phyloP scores from a whole-genome alignment of 2,113 vertebrate genomes.

The Paramormyrops kingsleyae region DNA sequence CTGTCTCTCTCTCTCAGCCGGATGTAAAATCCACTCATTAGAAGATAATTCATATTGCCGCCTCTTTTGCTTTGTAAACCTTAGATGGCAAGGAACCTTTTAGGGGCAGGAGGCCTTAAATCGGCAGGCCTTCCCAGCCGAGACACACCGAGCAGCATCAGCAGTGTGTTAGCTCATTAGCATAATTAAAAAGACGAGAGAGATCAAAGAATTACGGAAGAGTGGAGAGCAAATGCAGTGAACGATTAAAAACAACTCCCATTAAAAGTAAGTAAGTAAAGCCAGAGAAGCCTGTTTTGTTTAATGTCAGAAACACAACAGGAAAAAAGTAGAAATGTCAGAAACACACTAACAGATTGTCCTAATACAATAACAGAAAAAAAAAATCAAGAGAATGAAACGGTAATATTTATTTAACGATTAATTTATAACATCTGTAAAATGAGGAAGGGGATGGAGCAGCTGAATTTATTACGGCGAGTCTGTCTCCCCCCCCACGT shows the following conservation, averaged over 20 bases:
- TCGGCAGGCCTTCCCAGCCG: background rate
- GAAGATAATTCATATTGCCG: background rate
- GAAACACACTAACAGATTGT: slow-evolving; percentile 25
- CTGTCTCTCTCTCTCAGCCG: background rate
- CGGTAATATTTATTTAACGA: slow-evolving; percentile 3
- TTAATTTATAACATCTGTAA: slow-evolving; percentile 4
- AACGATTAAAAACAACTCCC: slow-evolving; percentile 6
- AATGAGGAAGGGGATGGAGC: background rate
- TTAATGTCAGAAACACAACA: slow-evolving; percentile 10
- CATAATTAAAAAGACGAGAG: background rate
- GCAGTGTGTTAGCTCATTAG: background rate
- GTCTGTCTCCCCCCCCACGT: background rate
- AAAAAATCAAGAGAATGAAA: slow-evolving; percentile 11
- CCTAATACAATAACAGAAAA: slow-evolving; percentile 9
- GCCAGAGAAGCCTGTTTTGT: background rate
- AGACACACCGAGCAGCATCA: background rate
- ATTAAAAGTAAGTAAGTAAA: background rate
- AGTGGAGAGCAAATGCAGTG: background rate
- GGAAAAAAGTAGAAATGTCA: background rate
- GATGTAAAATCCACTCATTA: background rate
- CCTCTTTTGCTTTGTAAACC: background rate
- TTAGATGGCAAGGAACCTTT: background rate
- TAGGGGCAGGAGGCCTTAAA: background rate
- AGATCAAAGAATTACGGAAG: background rate
- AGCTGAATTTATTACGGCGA: background rate